phyloP scores from a whole-genome alignment of 2,797 vertebrate genomes.

The Gadopsis bispinosus region DNA sequence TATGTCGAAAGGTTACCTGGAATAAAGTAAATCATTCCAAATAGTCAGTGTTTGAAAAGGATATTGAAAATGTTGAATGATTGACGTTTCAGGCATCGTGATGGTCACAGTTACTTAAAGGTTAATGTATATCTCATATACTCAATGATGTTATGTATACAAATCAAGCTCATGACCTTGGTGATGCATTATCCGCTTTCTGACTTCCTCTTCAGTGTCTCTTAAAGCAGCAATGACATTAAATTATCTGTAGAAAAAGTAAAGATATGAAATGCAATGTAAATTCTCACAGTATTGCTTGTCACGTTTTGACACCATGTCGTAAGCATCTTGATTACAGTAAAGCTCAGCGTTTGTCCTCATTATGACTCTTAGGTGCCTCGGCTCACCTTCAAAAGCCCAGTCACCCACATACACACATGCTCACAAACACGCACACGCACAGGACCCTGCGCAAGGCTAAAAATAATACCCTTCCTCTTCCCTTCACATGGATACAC shows the following conservation, averaged over 20 bases:
- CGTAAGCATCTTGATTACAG: constrained; percentile 75
- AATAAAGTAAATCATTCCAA: constrained; percentile 46
- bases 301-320: constrained; percentile 79
- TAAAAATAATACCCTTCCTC: constrained; percentile 75
- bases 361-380: constrained; percentile 77
- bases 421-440: constrained; percentile 31
- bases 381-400: constrained; percentile 81
- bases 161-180: constrained; percentile 78
- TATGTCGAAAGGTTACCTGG: constrained; percentile 40
- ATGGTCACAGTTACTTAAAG: constrained; percentile 62
- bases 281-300: constrained; percentile 74
- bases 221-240: constrained; percentile 64
- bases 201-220: constrained; percentile 48
- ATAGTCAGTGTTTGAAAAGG: constrained; percentile 23
- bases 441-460: constrained; percentile 51
- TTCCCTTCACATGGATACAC: constrained; percentile 64
- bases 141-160: constrained; percentile 58
- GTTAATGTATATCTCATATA: constrained; percentile 66
- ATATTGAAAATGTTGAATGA: constrained; percentile 47
- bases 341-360: constrained; percentile 80
- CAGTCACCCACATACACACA: constrained; percentile 62
- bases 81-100: constrained; percentile 56
- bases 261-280: constrained; percentile 75
- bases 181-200: constrained; percentile 55
- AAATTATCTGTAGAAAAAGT: constrained; percentile 68